Percentiles rank a stretch among this genome's conserved stretches.
Conservation (phyloP, 2,888 invertebrate species). For the Tipula helvola region DNA sequence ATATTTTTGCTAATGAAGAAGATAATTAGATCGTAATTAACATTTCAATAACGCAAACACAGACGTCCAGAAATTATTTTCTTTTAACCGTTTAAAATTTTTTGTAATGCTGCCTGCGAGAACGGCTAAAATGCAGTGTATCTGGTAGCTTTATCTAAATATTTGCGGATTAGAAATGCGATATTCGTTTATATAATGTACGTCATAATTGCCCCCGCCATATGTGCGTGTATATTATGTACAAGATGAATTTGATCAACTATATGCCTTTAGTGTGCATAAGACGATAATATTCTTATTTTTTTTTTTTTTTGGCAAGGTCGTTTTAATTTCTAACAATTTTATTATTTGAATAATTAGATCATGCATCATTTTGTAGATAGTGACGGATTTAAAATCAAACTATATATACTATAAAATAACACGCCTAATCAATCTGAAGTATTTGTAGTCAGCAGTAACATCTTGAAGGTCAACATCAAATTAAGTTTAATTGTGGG, state of each 20-base stretch:
- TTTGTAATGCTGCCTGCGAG: too few species aligned
- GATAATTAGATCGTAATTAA: background rate
- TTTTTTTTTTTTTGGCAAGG: background rate
- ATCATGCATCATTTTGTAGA: background rate
- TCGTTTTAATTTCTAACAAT: background rate
- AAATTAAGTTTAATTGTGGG: background rate
- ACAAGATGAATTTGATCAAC: background rate
- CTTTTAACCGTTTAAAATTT: background rate
- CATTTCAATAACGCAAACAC: background rate
- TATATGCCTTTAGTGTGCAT: background rate
- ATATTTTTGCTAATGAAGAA: background rate
- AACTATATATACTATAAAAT: too few species aligned
- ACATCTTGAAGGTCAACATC: background rate
- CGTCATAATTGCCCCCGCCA: background rate
- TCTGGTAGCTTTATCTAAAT: background rate
- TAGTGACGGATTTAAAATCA: background rate
- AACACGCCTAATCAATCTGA: background rate
- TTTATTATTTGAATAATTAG: background rate
- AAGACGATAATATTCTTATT: background rate
- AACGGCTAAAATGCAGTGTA: background rate
- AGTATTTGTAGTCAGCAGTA: background rate
- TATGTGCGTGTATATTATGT: background rate
- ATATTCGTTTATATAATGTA: background rate
- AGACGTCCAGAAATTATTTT: background rate
- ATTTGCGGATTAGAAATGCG: too few species aligned